phyloP scores from a whole-genome alignment of 2,113 vertebrate species.

The Sciurus niger region DNA sequence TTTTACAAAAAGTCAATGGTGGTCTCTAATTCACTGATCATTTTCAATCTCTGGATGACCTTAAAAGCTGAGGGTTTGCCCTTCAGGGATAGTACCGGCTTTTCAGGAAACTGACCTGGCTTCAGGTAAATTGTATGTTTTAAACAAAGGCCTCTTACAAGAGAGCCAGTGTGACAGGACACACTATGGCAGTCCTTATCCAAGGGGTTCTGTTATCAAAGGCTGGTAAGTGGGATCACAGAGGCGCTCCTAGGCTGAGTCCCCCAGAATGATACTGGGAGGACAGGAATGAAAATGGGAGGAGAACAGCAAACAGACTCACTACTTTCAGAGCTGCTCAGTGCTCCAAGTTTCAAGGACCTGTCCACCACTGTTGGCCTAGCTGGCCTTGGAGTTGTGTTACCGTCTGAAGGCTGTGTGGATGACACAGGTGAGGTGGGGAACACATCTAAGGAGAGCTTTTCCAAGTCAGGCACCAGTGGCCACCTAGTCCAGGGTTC shows the following conservation, averaged over 20 bases:
- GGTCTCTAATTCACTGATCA: slow-evolving; percentile 5
- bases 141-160: slow-evolving; percentile 2
- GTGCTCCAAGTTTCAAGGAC: slow-evolving; percentile 93
- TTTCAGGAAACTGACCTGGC: neutral
- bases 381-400: slow-evolving; percentile 64
- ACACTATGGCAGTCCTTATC: neutral
- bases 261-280: neutral
- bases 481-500: slow-evolving; percentile 80
- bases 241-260: neutral
- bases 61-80: slow-evolving; percentile 34
- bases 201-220: neutral
- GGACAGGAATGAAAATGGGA: neutral
- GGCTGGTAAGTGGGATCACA: neutral
- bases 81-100: neutral
- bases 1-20: neutral
- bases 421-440: slow-evolving; percentile 72
- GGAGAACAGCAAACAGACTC: slow-evolving; percentile 85
- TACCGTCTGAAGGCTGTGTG: slow-evolving; percentile 83
- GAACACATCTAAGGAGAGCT: slow-evolving; percentile 84
- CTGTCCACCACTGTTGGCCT: slow-evolving; percentile 93
- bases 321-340: slow-evolving; percentile 91
- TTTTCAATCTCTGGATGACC: slow-evolving; percentile 35
- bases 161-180: neutral
- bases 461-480: slow-evolving; percentile 93
- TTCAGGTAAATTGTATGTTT: neutral